A percentile compares a stretch with the other conserved stretches of the same genome.
phyloP scores from a whole-genome alignment of 2,797 vertebrate species.

The Octomys mimax region DNA sequence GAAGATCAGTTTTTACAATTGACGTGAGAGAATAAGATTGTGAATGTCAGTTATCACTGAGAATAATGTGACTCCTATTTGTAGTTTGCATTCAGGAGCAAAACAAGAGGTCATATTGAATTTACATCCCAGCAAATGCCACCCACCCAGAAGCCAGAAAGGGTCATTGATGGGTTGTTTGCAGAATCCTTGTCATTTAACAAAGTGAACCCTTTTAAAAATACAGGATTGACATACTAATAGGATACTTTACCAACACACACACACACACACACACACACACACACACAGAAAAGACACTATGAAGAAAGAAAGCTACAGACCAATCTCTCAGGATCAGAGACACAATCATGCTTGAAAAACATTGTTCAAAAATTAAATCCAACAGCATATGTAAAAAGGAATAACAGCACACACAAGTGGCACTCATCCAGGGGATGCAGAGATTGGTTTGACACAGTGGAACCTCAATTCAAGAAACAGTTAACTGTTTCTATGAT shows the following conservation, averaged over 20 bases:
- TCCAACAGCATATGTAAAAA: background rate
- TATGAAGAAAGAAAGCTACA: background rate
- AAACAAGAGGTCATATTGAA: slow-evolving; percentile 4
- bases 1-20: slow-evolving; percentile 41
- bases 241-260: background rate
- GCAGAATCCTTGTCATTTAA: slow-evolving; percentile 40
- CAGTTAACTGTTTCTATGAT: background rate
- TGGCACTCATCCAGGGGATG: background rate
- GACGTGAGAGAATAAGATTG: background rate
- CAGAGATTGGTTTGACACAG: background rate
- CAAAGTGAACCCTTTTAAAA: background rate
- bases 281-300: background rate
- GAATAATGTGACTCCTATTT: background rate
- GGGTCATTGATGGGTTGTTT: background rate
- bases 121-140: slow-evolving; percentile 6
- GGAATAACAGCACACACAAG: background rate
- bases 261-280: too few relatives aligned
- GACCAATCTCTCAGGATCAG: background rate
- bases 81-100: slow-evolving; percentile 49
- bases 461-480: background rate
- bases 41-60: background rate
- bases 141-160: background rate
- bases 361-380: slow-evolving; percentile 48
- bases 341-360: background rate
- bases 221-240: background rate